Evolutionary conservation across 2,797 vertebrate species (phyloP).

Genomic region (Amniataba percoides): DNA sequence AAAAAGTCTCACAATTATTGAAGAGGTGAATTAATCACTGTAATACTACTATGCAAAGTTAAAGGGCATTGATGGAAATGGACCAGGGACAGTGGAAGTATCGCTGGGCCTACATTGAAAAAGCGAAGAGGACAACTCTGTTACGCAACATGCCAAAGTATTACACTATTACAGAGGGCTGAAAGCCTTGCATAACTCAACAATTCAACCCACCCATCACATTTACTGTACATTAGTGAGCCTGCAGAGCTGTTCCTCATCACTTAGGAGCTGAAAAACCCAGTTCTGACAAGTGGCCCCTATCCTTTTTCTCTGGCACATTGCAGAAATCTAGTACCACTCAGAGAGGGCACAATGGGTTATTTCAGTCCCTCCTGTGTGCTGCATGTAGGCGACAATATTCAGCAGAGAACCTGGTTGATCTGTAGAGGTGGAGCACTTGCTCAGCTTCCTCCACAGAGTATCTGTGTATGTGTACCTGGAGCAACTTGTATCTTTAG

Average conservation of each 20-base stretch:
- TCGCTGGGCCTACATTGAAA: conserved; percentile 60
- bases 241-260: conserved; percentile 75
- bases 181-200: conserved; percentile 84
- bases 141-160: conserved; percentile 76
- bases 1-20: conserved; percentile 59
- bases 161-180: conserved; percentile 68
- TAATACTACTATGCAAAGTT: conserved; percentile 47
- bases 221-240: conserved; percentile 81
- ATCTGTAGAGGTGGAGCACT: conserved; percentile 73
- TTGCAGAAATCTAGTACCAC: conserved; percentile 79
- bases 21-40: conserved; percentile 69
- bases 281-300: conserved; percentile 79
- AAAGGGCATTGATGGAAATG: conserved; percentile 72
- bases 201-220: conserved; percentile 79
- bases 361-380: conserved; percentile 75
- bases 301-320: conserved; percentile 69
- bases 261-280: conserved; percentile 80
- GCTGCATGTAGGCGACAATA: conserved; percentile 78
- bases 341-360: conserved; percentile 70
- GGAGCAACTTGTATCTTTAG: conserved; percentile 46
- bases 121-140: conserved; percentile 64
- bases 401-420: conserved; percentile 65
- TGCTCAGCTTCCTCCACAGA: conserved; percentile 73
- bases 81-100: conserved; percentile 66
- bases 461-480: conserved; percentile 46